phyloP scores from a whole-genome alignment of 2,888 invertebrate genomes.

The Erebia palarica region DNA sequence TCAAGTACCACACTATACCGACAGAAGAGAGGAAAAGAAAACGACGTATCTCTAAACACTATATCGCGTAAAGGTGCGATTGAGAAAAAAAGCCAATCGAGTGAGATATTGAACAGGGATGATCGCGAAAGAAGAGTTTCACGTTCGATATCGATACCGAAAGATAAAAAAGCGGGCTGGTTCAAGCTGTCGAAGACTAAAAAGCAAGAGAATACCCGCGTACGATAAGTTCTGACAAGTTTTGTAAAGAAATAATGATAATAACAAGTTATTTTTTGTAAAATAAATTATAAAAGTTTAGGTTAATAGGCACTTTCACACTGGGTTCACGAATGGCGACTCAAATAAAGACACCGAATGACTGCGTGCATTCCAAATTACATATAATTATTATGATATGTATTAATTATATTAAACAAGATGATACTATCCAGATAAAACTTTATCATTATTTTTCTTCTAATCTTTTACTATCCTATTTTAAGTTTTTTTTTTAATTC shows the following conservation, averaged over 20 bases:
- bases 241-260: conserved; percentile 1
- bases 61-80: conserved; percentile 71
- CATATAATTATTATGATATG: background rate
- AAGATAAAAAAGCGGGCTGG: conserved; percentile 89
- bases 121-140: conserved; percentile 78
- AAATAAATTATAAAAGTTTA: background rate
- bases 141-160: conserved; percentile 87
- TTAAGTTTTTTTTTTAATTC: conserved; percentile 1
- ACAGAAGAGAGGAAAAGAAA: conserved; percentile 62
- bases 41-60: conserved; percentile 51
- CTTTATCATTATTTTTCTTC: background rate
- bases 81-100: conserved; percentile 82
- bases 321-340: too few relatives aligned
- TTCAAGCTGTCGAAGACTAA: conserved; percentile 84
- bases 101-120: conserved; percentile 82
- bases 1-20: conserved; percentile 70
- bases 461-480: background rate
- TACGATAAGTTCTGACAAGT: conserved; percentile 53
- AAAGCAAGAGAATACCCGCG: conserved; percentile 71
- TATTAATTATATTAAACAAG: background rate
- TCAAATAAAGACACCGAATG: background rate
- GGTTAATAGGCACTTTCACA: background rate
- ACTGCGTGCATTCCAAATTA: background rate
- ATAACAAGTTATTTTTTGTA: background rate
- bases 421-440: background rate